Conservation (phyloP, 2,113 vertebrate genomes). For the Macrotis lagotis region DNA sequence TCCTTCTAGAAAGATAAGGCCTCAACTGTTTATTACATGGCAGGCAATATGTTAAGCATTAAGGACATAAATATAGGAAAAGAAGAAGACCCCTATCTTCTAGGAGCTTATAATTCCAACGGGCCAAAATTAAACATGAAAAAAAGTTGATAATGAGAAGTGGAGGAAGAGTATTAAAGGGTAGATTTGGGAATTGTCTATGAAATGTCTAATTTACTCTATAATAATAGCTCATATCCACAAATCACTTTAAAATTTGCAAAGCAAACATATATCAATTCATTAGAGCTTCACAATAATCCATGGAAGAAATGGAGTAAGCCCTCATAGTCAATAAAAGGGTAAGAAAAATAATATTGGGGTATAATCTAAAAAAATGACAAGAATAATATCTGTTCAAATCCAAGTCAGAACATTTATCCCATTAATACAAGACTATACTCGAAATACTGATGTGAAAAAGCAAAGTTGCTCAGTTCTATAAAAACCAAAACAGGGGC, state of each 20-base stretch:
- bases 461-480: no score
- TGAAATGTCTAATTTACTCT: neutral
- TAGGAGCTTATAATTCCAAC: neutral
- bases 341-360: no score
- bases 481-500: no score
- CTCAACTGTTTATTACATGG: neutral
- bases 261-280: neutral
- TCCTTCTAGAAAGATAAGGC: neutral
- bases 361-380: no score
- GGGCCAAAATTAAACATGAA: neutral
- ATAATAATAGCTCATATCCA: neutral
- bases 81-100: neutral
- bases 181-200: neutral
- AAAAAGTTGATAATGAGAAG: neutral
- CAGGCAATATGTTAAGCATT: neutral
- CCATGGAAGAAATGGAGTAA: neutral
- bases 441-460: no score
- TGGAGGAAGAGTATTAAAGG: neutral
- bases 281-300: neutral
- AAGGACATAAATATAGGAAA: neutral
- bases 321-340: no score
- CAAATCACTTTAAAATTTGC: neutral
- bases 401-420: no score
- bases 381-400: no score
- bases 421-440: no score